Base-by-base conservation (phyloP, 2,113 vertebrate species). In the Tupaia tana region DNA sequence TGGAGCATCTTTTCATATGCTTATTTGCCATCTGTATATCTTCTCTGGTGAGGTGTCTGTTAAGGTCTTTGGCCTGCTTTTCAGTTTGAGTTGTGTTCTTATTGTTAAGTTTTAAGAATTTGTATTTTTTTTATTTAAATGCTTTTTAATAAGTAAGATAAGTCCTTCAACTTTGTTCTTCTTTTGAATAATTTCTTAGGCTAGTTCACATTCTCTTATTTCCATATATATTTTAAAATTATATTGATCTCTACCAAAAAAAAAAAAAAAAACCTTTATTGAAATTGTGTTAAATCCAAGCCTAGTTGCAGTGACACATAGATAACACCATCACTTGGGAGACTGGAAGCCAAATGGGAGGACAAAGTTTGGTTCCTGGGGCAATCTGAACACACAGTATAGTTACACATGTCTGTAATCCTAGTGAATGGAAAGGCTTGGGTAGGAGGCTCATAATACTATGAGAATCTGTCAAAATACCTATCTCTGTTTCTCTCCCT, bases 251-350 rank as follows among this genome's bases (percentile, higher is more conserved):
- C 43, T 43, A 43, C 43, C 43, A 43, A 43, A 2, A 43, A 43
- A 43, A 63, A 63, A 6, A 34, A 93, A 79, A 79, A 61, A 34
- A 81, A 13, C 15, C 1, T 85, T 64, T 18, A 64, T 75, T 73
- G n/a, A 63, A 89, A 88, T 75, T 80, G 12, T 87, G 18, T 75
- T 74, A 79, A 95, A 73, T 84, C 91, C 24, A 43, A 43, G 43
- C 43, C 43, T 43, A 43, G 43, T 43, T 43, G 43, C 43, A 43
- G 43, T 43, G 43, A 43, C 43, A 43, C 3, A 43, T 6, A 43
- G 43, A 43, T 43, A 43, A 43, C 43, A 43, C 43, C 43, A 43
- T 43, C 43, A 43, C 43, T 6, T 43, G 43, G 43, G 43, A 43
- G 43, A 6, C 43, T 43, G 43, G 43, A 43, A 43, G 43, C 43